These are phyloP conservation scores for Diarsia mendica DNA, from an alignment of 2,888 invertebrate genomes.

Conservation along the genomic window DNA sequence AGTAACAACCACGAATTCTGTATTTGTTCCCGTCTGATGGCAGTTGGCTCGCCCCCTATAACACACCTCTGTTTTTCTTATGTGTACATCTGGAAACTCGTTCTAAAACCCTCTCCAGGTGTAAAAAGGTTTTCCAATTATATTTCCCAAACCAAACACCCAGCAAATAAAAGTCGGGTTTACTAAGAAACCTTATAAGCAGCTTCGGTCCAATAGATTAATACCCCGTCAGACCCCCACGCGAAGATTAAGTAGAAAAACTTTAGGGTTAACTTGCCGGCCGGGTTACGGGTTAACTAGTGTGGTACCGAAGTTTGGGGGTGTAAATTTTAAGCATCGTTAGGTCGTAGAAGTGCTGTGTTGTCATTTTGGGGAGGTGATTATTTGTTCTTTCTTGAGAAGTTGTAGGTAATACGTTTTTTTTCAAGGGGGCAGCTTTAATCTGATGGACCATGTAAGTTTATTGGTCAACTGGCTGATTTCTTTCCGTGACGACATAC, in stretches of 20 bases:
- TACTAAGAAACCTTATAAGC: constrained; percentile 58
- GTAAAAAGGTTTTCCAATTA: neutral
- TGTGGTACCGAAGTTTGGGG: constrained; percentile 49
- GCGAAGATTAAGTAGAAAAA: constrained; percentile 68
- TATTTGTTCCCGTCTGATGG: too few species aligned
- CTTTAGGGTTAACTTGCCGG: constrained; percentile 64
- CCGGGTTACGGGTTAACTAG: constrained; percentile 61
- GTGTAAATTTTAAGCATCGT: constrained; percentile 59
- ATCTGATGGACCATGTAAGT: too few species aligned
- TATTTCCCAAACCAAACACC: neutral
- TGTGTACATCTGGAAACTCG: too few species aligned
- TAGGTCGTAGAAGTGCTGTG: constrained; percentile 26
- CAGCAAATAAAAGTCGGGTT: constrained; percentile 27
- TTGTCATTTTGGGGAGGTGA: constrained; percentile 16
- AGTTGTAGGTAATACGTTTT: too few species aligned
- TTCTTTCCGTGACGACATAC: too few species aligned
- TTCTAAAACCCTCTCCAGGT: too few species aligned
- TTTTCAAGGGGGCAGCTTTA: too few species aligned
- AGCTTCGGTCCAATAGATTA: constrained; percentile 63
- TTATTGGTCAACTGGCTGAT: too few species aligned
- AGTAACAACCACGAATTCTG: too few species aligned
- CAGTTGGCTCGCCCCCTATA: too few species aligned
- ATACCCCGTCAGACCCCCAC: constrained; percentile 63
- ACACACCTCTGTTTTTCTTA: too few species aligned
- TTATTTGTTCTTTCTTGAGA: neutral